Evolutionary conservation across 2,797 vertebrate species (phyloP).

Genomic region (Manis crassicaudata): DNA sequence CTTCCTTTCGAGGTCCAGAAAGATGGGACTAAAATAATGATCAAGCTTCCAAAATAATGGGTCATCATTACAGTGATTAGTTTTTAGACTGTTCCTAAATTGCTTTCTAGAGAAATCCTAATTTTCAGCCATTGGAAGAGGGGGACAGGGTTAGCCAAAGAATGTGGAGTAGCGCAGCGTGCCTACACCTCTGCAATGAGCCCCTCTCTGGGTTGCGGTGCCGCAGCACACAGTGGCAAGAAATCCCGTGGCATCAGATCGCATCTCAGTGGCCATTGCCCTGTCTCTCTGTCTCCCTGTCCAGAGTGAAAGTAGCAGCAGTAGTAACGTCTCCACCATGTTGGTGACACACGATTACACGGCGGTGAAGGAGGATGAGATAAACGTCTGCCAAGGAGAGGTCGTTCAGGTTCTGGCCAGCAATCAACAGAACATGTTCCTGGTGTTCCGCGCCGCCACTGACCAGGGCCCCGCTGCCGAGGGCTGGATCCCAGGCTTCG

Average conservation of each 20-base stretch:
- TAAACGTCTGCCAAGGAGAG: conserved; percentile 98
- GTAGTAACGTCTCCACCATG: conserved; percentile 99
- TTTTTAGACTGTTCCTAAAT: neutral
- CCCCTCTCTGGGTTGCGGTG: neutral
- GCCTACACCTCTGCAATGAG: rapidly evolving
- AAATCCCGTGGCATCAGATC: rapidly evolving
- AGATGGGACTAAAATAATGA: neutral
- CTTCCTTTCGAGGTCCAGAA: neutral
- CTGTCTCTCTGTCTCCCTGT: neutral
- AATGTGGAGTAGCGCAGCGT: neutral
- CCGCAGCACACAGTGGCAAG: rapidly evolving
- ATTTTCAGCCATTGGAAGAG: neutral
- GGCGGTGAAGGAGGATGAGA: conserved; percentile 99
- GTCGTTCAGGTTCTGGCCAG: conserved; percentile 99
- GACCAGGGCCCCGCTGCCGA: conserved; percentile 98
- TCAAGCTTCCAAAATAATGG: neutral
- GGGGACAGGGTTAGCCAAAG: neutral
- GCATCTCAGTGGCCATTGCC: conserved; percentile 10
- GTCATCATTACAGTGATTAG: neutral
- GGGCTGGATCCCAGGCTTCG: conserved; percentile 99
- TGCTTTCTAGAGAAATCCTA: neutral
- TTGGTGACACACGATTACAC: conserved; percentile 99
- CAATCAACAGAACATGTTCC: conserved; percentile 99
- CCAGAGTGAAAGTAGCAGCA: conserved; percentile 99
- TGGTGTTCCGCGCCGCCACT: conserved; percentile 98